These are phyloP conservation scores for Lapara coniferarum DNA, from an alignment of 2,888 invertebrate species.

Conservation along the genomic window DNA sequence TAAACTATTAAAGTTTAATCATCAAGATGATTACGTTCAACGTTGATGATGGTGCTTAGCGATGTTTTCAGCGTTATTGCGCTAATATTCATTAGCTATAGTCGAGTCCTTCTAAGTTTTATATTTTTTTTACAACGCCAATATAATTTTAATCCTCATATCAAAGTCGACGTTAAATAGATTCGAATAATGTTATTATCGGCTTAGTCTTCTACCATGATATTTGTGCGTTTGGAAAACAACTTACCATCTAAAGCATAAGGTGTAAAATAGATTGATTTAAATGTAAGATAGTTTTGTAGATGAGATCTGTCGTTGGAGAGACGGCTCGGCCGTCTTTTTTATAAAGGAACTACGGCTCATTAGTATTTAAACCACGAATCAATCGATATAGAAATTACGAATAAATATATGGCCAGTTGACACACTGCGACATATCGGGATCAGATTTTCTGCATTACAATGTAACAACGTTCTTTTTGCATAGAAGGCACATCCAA, in stretches of 20 bases:
- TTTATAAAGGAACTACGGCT: constrained; percentile 57
- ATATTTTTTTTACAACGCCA: constrained; percentile 23
- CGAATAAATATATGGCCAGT: constrained; percentile 36
- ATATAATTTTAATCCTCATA: constrained; percentile 43
- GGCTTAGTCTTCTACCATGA: constrained; percentile 52
- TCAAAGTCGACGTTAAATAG: constrained; percentile 62
- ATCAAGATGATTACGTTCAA: neutral
- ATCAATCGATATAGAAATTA: constrained; percentile 58
- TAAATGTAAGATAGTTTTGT: constrained; percentile 29
- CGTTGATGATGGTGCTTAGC: constrained; percentile 14
- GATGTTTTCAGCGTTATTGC: constrained; percentile 1
- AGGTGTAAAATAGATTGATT: constrained; percentile 33
- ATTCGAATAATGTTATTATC: constrained; percentile 69
- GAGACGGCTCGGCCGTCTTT: constrained; percentile 54
- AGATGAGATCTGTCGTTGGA: constrained; percentile 54
- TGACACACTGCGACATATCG: constrained; percentile 15
- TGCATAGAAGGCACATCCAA: neutral
- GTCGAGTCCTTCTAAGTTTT: constrained; percentile 7
- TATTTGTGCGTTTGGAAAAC: constrained; percentile 21
- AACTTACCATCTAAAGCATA: constrained; percentile 31
- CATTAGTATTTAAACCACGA: constrained; percentile 60
- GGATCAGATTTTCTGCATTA: neutral
- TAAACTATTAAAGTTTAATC: constrained; percentile 4
- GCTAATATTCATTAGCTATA: constrained; percentile 1
- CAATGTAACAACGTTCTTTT: neutral